These are phyloP conservation scores for Oscheius sp. DNA, from an alignment of 2,888 invertebrate species.

Conservation along the genomic window DNA sequence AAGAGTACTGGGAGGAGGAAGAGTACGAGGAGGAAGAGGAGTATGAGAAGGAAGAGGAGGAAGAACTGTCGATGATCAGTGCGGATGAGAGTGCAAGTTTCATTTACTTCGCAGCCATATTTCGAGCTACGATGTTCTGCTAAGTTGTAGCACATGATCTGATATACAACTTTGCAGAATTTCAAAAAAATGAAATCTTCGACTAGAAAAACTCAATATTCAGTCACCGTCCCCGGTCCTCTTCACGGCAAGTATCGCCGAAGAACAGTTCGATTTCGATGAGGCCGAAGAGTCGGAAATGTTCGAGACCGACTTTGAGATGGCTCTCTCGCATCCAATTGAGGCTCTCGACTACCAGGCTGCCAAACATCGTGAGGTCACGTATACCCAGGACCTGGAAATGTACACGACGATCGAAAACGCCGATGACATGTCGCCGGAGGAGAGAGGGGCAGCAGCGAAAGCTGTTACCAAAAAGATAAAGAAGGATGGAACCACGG, in stretches of 20 bases:
- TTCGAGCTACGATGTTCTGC: background rate
- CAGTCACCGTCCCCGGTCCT: conserved; percentile 24
- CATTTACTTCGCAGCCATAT: background rate
- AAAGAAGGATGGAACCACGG: conserved; percentile 34
- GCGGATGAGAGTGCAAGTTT: conserved; percentile 30
- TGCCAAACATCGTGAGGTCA: conserved; percentile 19
- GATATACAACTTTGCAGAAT: no score
- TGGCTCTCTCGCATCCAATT: background rate
- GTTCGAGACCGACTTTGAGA: conserved; percentile 25
- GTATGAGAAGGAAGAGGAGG: conserved; percentile 45
- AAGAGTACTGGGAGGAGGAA: conserved; percentile 60
- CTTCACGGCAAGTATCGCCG: conserved; percentile 29
- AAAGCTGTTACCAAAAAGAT: conserved; percentile 34
- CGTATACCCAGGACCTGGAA: conserved; percentile 36
- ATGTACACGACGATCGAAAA: conserved; percentile 10
- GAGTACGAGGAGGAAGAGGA: conserved; percentile 51
- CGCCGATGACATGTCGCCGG: background rate
- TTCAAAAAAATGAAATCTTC: no score
- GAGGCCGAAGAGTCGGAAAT: conserved; percentile 30
- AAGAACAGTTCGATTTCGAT: conserved; percentile 26
- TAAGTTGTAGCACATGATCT: no score
- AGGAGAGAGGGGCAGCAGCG: background rate
- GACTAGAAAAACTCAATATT: background rate
- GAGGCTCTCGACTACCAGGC: conserved; percentile 9
- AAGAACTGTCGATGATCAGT: conserved; percentile 39